Evolutionary conservation across 2,113 vertebrate species (phyloP), one percentile per base, ranked within the genome.

Genomic region (Thamnophis sirtalis): DNA sequence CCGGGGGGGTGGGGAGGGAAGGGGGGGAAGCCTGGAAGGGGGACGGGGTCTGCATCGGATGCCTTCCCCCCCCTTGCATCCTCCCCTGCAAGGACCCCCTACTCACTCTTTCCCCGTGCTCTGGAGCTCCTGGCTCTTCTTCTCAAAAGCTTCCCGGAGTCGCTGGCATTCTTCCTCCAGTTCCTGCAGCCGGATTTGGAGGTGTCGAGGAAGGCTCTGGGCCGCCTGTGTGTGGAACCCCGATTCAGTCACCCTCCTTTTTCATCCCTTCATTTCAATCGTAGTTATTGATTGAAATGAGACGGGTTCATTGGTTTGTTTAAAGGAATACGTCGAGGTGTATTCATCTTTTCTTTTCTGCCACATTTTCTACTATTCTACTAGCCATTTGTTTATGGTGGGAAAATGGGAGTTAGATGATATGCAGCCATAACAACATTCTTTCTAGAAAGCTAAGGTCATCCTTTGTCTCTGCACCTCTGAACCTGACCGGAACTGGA

Each of bases 51-150:
- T 1, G 17, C 33, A 80, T 19, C 2, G 3, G 33, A 43, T 1
- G 3, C 17, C 17, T 17, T 13, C 28, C 1, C 1, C 3, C 0
- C 15, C 53, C 63, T 11, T 9, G 3, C 26, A 13, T 1, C 26
- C 26, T 3, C 3, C 6, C 43, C 88, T 15, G 0, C 22, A 38
- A 2, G 4, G 22, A 48, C 28, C 3, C n/a, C 26, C 7, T 2
- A n/a, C 98, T 98, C 96, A 99, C 99, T 99, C 99, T 38, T 97
- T 97, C 48, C 97, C 93, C 13, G 97, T 97, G 85, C 98, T 97
- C 95, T 98, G 98, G 91, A 98, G 96, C 92, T 99, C 98, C 21
- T 94, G 98, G 85, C 93, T 97, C 92, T 97, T 98, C 94, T 96
- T 96, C 92, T 98, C 98, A 96, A 99, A 97, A 68, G 97, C 96